These are phyloP conservation scores for Cacatua alba DNA, from an alignment of 2,113 vertebrate species.

Conservation along the genomic window DNA sequence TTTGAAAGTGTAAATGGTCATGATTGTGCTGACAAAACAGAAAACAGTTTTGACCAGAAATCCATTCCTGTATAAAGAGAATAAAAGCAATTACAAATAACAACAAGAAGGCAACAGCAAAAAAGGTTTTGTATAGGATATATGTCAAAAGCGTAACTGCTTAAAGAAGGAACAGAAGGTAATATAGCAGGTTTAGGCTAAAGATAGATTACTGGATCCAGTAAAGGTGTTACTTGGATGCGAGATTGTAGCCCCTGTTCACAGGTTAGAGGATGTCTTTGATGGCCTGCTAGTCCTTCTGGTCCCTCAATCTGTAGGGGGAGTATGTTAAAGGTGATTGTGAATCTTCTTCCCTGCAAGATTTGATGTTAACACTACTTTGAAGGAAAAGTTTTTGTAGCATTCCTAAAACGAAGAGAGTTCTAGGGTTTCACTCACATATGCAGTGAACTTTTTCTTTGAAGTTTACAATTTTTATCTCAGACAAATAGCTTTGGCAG, in stretches of 20 bases:
- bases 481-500: neutral
- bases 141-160: neutral
- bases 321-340: neutral
- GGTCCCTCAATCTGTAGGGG: neutral
- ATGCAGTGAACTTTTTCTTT: neutral
- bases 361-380: neutral
- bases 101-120: neutral
- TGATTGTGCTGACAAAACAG: neutral
- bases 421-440: neutral
- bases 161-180: neutral
- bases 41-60: neutral
- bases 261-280: neutral
- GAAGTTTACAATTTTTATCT: neutral
- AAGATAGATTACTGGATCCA: neutral
- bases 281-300: neutral
- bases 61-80: neutral
- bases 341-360: neutral
- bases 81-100: neutral
- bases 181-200: neutral
- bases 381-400: neutral
- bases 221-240: neutral
- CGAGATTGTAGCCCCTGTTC: neutral
- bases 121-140: neutral
- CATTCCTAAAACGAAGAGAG: neutral
- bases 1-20: neutral